These are phyloP conservation scores for roundworm (Caenorhabditis elegans) DNA, from an alignment of 1,140 invertebrate genomes.

Conservation along the genomic window WBcel235 BX284605.5:18654001-18654500, in stretches of 20 bases:
- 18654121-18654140: neutral
- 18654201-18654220: neutral
- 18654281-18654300: too few relatives aligned
- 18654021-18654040: conserved; percentile 57
- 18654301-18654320: conserved; percentile 24
- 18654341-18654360: conserved; percentile 2
- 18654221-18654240: neutral
- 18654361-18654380: conserved; percentile 12
- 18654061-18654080: neutral
- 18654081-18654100: neutral
- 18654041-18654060: neutral
- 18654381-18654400: too few relatives aligned
- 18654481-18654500: conserved; percentile 75
- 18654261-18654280: too few relatives aligned
- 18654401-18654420: conserved; percentile 35
- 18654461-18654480: conserved; percentile 54
- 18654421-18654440: conserved; percentile 50
- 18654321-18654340: neutral
- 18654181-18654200: neutral
- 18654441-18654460: conserved; percentile 46
- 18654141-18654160: conserved; percentile 10
- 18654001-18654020: conserved; percentile 75
- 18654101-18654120: neutral
- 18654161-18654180: conserved; percentile 1
- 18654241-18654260: conserved; percentile 31